A percentile compares a stretch with the other conserved stretches of the same genome.
These are phyloP conservation scores for Exocentrus adspersus DNA, from an alignment of 2,888 invertebrate species.

Conservation along the genomic window DNA sequence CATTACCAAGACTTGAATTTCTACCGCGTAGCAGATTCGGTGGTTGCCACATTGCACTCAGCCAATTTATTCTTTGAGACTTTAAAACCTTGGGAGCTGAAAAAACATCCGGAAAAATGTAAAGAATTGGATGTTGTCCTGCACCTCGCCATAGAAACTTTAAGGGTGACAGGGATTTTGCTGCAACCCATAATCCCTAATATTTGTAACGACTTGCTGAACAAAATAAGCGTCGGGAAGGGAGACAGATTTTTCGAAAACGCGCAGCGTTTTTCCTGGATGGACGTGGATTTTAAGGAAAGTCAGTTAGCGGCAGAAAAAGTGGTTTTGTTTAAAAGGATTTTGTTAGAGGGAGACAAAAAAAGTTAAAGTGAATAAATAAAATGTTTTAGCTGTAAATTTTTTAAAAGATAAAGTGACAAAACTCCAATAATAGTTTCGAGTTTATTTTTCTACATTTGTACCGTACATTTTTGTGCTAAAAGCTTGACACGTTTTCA, in stretches of 20 bases:
- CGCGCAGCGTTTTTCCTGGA: constrained; percentile 58
- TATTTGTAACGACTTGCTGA: constrained; percentile 73
- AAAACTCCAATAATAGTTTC: too few species aligned
- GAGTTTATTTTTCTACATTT: too few species aligned
- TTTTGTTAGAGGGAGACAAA: constrained; percentile 47
- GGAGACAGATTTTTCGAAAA: constrained; percentile 67
- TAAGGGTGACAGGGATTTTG: constrained; percentile 82
- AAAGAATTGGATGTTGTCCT: constrained; percentile 77
- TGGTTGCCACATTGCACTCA: constrained; percentile 77
- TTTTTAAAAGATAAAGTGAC: background rate
- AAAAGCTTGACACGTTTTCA: too few species aligned
- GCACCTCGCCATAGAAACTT: constrained; percentile 84
- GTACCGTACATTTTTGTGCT: too few species aligned
- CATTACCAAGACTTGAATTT: constrained; percentile 82
- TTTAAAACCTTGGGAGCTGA: constrained; percentile 89
- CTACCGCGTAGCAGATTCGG: constrained; percentile 83
- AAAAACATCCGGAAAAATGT: constrained; percentile 67
- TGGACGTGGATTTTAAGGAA: constrained; percentile 43
- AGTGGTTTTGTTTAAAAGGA: constrained; percentile 56
- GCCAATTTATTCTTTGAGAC: constrained; percentile 90
- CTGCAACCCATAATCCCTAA: constrained; percentile 88
- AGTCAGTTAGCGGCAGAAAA: constrained; percentile 47
- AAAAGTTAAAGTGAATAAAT: constrained; percentile 31
- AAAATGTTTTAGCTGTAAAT: background rate
- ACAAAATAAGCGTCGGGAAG: constrained; percentile 69